These are phyloP conservation scores for Hymenopus coronatus DNA, from an alignment of 2,888 invertebrate genomes.

Conservation along the genomic window DNA sequence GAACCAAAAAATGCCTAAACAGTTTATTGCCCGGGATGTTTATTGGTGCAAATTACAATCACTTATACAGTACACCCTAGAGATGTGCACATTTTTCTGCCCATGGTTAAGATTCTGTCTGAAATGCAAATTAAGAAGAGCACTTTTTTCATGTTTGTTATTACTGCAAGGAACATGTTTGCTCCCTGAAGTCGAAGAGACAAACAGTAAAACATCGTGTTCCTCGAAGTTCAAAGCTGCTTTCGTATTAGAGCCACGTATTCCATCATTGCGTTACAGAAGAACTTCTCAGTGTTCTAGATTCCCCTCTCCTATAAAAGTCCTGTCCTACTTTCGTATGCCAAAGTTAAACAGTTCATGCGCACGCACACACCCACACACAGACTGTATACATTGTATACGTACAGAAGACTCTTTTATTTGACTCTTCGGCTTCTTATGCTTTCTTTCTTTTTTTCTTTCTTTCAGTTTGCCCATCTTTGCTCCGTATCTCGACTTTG, in stretches of 20 bases:
- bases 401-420: not conserved
- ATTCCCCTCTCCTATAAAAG: not conserved
- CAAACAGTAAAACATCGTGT: too few species aligned
- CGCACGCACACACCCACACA: not conserved
- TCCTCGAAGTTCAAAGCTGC: not conserved
- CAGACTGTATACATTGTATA: not conserved
- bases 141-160: too few species aligned
- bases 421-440: not conserved
- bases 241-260: conserved; percentile 20
- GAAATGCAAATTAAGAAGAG: too few species aligned
- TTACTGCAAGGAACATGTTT: too few species aligned
- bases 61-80: too few species aligned
- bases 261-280: conserved; percentile 13
- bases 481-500: not conserved
- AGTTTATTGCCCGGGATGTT: too few species aligned
- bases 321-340: conserved; percentile 11
- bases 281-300: not conserved
- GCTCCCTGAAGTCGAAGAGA: too few species aligned
- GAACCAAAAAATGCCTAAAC: too few species aligned
- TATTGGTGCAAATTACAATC: too few species aligned
- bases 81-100: too few species aligned
- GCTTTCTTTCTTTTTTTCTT: not conserved
- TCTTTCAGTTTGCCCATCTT: not conserved
- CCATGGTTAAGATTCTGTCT: too few species aligned
- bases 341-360: conserved; percentile 16